Base-by-base conservation (phyloP, 1,140 invertebrate species). In the Eriosoma lanigerum region DNA sequence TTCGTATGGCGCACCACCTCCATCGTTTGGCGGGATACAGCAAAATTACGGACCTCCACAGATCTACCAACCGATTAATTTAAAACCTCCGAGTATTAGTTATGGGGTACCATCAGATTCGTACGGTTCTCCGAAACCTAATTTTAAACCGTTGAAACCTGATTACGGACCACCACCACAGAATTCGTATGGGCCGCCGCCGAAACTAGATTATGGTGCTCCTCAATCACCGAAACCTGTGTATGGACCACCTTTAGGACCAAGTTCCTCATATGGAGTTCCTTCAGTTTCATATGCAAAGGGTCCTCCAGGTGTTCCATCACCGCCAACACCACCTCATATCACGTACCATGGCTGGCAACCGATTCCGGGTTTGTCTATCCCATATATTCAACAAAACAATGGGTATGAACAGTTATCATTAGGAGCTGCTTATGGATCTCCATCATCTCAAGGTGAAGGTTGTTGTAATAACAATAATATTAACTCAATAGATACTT, bases 281-380 rank as follows among this genome's bases (percentile, higher is more conserved):
- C 75, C 52, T 26, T 38, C 75, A 13, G 44, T 24, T 17, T 50
- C 81, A 15, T 50, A 81, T 56, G 82, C 80, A 15, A 60, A 60
- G 1, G 75, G 75, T 26, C 80, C 84, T 85, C 52, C 89, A 21
- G 90, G 91, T 44, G 89, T 90, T n/a, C 90, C 90, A 82, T 90
- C 91, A 3, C 91, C 91, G 21, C 91, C 91, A 19, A 92, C 91
- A 5, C 91, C 91, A 15, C 91, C 91, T 3, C 90, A 92, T 84
- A 92, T 93, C 3, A 88, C 91, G 81, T 94, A 93, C 83, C 93
- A 94, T 82, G 93, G 93, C 19, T 70, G 81, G 72, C 73, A 58
- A 86, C 87, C 12, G 84, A 86, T 58, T 54, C 84, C 10, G 56
- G 87, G 75, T 81, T 26, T 85, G 85, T 3, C 86, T 86, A 6